Conservation (phyloP, 2,888 invertebrate species). For the Campoplex capitator region DNA sequence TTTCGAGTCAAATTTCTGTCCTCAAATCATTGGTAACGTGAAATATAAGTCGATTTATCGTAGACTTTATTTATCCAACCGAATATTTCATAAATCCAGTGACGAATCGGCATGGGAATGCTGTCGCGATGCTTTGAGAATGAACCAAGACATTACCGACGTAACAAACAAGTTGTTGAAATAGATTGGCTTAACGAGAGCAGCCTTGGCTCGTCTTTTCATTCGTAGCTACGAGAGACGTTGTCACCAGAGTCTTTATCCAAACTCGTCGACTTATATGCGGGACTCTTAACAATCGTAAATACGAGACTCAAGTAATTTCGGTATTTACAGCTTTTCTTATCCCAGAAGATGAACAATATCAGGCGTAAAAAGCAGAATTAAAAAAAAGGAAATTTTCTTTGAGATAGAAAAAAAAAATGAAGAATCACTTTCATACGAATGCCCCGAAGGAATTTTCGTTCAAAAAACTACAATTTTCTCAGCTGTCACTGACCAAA, state of each 20-base stretch:
- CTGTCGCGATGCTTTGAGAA: slow-evolving; percentile 38
- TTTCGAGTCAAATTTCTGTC: not conserved
- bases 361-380: not conserved
- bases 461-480: not conserved
- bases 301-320: slow-evolving; percentile 18
- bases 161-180: slow-evolving; percentile 78
- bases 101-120: not conserved
- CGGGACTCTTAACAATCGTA: slow-evolving; percentile 36
- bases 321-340: not conserved
- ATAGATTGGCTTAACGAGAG: slow-evolving; percentile 85
- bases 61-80: not conserved
- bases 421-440: not conserved
- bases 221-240: slow-evolving; percentile 32
- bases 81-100: not conserved
- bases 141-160: slow-evolving; percentile 48
- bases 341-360: not conserved
- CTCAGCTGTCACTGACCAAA: too few relatives aligned
- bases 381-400: not conserved
- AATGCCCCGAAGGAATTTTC: too few relatives aligned
- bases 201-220: slow-evolving; percentile 74
- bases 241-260: slow-evolving; percentile 21
- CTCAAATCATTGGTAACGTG: not conserved
- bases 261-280: not conserved
- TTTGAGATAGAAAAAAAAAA: not conserved
- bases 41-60: not conserved